Evolutionary conservation across 2,113 vertebrate species (phyloP).

Genomic region (Junco hyemalis): DNA sequence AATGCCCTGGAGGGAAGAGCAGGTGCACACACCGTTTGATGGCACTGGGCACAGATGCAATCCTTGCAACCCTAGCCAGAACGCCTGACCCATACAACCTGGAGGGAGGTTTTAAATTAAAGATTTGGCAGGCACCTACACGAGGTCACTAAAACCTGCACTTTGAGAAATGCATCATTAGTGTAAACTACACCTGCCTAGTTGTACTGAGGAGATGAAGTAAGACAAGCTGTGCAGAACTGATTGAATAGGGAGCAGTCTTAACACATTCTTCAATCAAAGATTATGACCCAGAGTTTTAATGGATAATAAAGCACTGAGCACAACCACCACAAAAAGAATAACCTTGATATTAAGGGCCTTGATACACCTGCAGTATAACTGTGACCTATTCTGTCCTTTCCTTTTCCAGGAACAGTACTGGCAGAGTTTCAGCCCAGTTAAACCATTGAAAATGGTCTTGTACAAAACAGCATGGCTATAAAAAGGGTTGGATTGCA

Average conservation of each 20-base stretch:
- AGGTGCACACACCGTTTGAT: background rate
- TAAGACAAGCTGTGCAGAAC: background rate
- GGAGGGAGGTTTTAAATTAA: background rate
- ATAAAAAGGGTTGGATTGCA: background rate
- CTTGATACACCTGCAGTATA: background rate
- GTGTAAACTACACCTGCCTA: background rate
- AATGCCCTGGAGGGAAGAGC: background rate
- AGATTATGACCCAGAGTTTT: background rate
- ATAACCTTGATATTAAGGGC: background rate
- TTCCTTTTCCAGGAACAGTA: background rate
- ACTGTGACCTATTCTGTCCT: background rate
- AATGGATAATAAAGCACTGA: background rate
- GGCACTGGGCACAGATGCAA: background rate
- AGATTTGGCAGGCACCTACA: background rate
- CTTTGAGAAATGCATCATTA: background rate
- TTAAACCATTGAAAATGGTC: background rate
- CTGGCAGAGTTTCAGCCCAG: background rate
- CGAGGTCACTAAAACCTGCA: conserved; percentile 8
- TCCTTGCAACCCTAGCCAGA: background rate
- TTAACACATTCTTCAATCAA: background rate
- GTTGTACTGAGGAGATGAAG: background rate
- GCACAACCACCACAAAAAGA: background rate
- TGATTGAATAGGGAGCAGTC: background rate
- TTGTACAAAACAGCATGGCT: background rate
- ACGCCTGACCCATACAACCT: background rate